Evolutionary conservation across 2,888 invertebrate species (phyloP), one percentile per base, ranked within the genome.

Genomic region (Muschampia plurimacula): DNA sequence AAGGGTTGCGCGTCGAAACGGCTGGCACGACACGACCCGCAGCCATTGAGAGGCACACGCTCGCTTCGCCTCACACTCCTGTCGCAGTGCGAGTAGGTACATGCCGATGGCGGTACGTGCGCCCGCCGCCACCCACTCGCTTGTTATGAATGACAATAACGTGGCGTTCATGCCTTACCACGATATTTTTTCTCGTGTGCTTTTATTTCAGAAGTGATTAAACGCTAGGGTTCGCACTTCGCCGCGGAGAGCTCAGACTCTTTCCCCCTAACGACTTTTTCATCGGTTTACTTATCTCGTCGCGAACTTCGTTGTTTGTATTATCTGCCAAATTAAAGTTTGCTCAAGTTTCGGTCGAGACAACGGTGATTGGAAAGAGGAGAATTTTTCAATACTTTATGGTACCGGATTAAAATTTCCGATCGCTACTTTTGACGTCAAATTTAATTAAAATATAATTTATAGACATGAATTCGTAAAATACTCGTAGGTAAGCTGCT

Each of bases 71-170:
- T 59, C 72, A 74, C 59, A 68, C 78, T 74, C 74, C 77, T 65
- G 80, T 12, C 59, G 59, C 59, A 59, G n/a, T n/a, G 49, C 46
- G 46, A 46, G 46, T 32, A 32, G 32, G 12, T 57, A 57, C 57
- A 22, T 9, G 57, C 22, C 22, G 2, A 12, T 5, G 13, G 49
- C 28, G 10, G 59, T 59, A 59, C 59, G 59, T 59, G 59, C 75
- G 75, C 49, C 70, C 75, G 83, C 79, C 81, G 79, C 82, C 64
- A 77, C 74, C 78, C 79, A 75, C 77, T 75, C 78, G 81, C 82
- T 81, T 82, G 90, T 90, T 91, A 92, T 94, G 92, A 93, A 93
- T 92, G 93, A 93, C 93, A 93, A 93, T 93, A 92, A 87, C 89
- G 89, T 86, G 84, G 86, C 86, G 88, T 86, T 81, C 88, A 89